Base-by-base conservation (phyloP, 1,140 invertebrate species). In the Elymnias hypermnestra region DNA sequence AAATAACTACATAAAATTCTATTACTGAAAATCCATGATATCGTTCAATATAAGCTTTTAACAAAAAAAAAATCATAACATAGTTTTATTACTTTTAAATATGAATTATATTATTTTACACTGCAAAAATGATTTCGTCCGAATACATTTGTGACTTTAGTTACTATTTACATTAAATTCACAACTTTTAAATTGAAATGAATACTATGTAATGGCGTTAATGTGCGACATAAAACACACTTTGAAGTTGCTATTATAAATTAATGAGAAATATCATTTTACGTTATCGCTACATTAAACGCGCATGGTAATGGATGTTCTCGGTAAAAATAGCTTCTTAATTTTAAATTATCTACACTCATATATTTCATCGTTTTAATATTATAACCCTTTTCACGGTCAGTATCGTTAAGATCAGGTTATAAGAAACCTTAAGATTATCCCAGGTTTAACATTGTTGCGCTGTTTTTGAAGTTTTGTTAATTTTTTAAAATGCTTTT, bases 351-450 rank as follows among this genome's bases (percentile, higher is more conserved):
- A 42, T 42, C 6, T 18, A 31, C 40, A 28, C 15, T 19, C 18
- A 23, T 15, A 29, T 12, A 8, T 25, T 8, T 39, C 8, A 39
- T 19, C 36, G 7, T 14, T 19, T 19, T 9, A 36, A 21, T 36
- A 36, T 36, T 18, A 10, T 18, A 29, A 41, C 39, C n/a, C 39
- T 41, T 36, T 41, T 41, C 39, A 29, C 39, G 39, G 39, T 28
- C 26, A 23, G 15, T 23, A 39, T 22, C 10, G 22, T 39, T 39
- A 25, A n/a, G 7, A 25, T 25, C 36, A 14, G 12, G 19, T 39
- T 36, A 36, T 21, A 36, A 12, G 29, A 14, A 15, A 18, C 17
- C 18, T 36, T 19, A 9, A 17, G 33, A 36, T 36, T 19, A 21
- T 21, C 33, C n/a, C n/a, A 35, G 31, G 3, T 17, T n/a, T 18